These are phyloP conservation scores for Gracilinanus agilis DNA, from an alignment of 2,113 vertebrate species.

Conservation along the genomic window DNA sequence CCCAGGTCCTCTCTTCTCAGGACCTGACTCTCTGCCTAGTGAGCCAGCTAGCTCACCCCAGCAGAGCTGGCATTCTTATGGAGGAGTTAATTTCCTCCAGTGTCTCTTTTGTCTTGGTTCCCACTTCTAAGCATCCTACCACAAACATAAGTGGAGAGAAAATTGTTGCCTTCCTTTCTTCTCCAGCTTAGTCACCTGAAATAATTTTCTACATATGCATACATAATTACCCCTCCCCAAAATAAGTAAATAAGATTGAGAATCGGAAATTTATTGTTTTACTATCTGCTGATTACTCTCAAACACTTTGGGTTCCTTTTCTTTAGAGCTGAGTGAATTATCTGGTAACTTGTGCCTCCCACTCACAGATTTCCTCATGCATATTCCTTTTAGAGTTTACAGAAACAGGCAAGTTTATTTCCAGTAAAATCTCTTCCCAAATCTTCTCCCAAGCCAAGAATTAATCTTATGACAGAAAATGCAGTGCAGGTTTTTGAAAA, in stretches of 20 bases:
- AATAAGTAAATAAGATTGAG: background rate
- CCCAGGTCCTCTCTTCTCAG: no score
- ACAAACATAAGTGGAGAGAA: constrained; percentile 1
- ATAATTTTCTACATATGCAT: background rate
- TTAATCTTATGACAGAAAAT: background rate
- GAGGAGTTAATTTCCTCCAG: background rate
- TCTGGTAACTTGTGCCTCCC: constrained; percentile 16
- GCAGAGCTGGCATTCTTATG: background rate
- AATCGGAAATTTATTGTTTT: background rate
- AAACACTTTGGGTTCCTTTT: background rate
- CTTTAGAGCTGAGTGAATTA: background rate
- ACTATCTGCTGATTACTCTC: background rate
- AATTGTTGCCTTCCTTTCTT: background rate
- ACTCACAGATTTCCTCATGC: background rate
- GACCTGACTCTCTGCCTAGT: no score
- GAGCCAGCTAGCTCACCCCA: no score
- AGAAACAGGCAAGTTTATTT: constrained; percentile 17
- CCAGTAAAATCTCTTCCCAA: background rate
- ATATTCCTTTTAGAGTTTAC: constrained; percentile 15
- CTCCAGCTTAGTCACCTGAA: constrained; percentile 36
- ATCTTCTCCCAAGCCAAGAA: background rate
- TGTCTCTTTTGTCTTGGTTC: background rate
- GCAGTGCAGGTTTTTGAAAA: background rate
- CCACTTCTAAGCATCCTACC: constrained; percentile 8
- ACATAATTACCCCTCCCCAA: background rate